These are phyloP conservation scores for Ceyx margarethae DNA, from an alignment of 2,113 vertebrate species.

Conservation along the genomic window DNA sequence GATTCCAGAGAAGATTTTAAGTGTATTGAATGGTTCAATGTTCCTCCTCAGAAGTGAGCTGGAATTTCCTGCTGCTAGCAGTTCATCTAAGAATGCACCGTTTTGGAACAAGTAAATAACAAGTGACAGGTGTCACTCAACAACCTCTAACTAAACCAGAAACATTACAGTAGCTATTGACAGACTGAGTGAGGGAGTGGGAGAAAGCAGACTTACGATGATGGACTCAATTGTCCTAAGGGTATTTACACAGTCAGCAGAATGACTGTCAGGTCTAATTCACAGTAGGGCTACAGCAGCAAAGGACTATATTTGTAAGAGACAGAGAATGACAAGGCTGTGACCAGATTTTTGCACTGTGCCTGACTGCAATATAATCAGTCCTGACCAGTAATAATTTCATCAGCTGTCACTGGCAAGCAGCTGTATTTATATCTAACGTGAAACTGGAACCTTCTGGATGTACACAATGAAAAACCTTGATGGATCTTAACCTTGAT, in stretches of 20 bases:
- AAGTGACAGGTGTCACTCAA: slow-evolving; percentile 40
- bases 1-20: not conserved
- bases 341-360: not conserved
- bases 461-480: accelerated
- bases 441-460: not conserved
- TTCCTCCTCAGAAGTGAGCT: accelerated
- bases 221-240: not conserved
- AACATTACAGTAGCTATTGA: not conserved
- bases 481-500: not conserved
- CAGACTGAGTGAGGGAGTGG: not conserved
- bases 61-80: not conserved
- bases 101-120: not conserved
- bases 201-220: not conserved
- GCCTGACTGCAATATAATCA: not conserved
- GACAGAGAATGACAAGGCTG: not conserved
- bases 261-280: not conserved
- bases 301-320: not conserved
- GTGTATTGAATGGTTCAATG: not conserved
- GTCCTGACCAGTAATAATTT: not conserved
- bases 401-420: not conserved
- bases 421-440: not conserved
- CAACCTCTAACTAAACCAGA: not conserved
- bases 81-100: not conserved
- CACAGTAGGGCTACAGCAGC: not conserved
- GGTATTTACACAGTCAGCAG: not conserved